These are phyloP conservation scores for Strigamia maritima DNA, from an alignment of 2,888 invertebrate species.

Conservation along the genomic window DNA sequence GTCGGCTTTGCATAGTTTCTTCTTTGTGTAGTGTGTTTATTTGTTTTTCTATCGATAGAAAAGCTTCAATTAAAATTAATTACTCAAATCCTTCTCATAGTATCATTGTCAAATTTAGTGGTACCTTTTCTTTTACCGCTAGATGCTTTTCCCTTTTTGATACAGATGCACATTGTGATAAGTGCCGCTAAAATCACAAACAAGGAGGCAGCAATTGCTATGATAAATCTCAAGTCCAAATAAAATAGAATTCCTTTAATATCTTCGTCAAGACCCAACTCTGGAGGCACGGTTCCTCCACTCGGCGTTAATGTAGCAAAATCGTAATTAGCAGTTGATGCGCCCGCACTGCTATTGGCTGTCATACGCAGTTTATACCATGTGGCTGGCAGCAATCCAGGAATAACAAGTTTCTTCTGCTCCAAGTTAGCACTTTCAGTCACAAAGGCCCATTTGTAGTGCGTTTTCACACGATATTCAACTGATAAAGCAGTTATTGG, in stretches of 20 bases:
- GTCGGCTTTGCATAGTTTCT: constrained; percentile 39
- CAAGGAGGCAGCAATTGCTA: constrained; percentile 35
- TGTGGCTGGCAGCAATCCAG: constrained; percentile 51
- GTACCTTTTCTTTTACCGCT: constrained; percentile 38
- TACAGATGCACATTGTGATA: constrained; percentile 26
- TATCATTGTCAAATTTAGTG: not conserved
- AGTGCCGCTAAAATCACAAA: constrained; percentile 36
- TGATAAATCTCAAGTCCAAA: constrained; percentile 37
- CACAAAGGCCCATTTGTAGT: constrained; percentile 40
- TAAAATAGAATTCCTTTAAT: constrained; percentile 40
- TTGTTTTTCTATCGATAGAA: constrained; percentile 36
- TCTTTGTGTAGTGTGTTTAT: constrained; percentile 36
- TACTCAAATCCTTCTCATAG: not conserved
- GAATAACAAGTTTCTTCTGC: constrained; percentile 44
- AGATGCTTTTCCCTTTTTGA: constrained; percentile 38
- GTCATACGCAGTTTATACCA: constrained; percentile 52
- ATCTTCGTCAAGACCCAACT: constrained; percentile 37
- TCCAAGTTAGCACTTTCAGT: constrained; percentile 42
- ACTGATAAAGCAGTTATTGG: constrained; percentile 41
- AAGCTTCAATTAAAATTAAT: not conserved
- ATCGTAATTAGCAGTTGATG: constrained; percentile 51
- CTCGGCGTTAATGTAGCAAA: constrained; percentile 52
- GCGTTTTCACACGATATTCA: constrained; percentile 40
- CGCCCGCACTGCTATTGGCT: constrained; percentile 54
- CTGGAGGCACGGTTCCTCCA: constrained; percentile 47